Conservation (phyloP, 1,140 invertebrate genomes). For the Drosophila tsacasi region DNA sequence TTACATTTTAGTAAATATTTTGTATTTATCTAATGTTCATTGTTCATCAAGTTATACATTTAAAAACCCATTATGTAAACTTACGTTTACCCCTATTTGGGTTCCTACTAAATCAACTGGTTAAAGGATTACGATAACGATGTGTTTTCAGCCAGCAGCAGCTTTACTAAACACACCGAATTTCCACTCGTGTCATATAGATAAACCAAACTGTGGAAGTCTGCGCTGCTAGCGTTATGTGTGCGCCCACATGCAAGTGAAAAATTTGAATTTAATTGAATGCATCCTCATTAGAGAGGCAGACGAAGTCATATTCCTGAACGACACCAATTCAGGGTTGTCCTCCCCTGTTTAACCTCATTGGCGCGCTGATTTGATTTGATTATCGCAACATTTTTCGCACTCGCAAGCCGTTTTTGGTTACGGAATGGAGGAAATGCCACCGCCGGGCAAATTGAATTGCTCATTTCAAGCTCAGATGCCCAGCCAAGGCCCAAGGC, state of each 20-base stretch:
- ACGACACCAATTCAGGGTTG: slow-evolving; percentile 36
- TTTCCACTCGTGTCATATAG: slow-evolving; percentile 2
- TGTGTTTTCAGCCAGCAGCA: neutral
- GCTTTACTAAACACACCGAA: neutral
- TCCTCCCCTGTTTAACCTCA: slow-evolving; percentile 42
- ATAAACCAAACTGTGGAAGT: slow-evolving; percentile 8
- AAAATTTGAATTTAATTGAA: slow-evolving; percentile 48
- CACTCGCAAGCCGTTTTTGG: slow-evolving; percentile 28
- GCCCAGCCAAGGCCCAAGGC: slow-evolving; percentile 21
- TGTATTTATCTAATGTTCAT: neutral
- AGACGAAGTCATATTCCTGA: slow-evolving; percentile 36
- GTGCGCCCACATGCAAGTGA: slow-evolving; percentile 34
- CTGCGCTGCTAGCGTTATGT: slow-evolving; percentile 2
- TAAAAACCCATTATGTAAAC: neutral
- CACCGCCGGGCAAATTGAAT: slow-evolving; percentile 22
- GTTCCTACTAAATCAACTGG: neutral
- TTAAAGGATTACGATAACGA: slow-evolving; percentile 10
- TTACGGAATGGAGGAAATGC: slow-evolving; percentile 29
- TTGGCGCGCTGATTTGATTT: slow-evolving; percentile 49
- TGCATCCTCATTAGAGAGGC: slow-evolving; percentile 46
- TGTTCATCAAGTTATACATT: neutral
- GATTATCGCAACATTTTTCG: slow-evolving; percentile 45
- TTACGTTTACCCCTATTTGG: neutral
- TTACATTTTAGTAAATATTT: no score
- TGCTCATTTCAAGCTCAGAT: slow-evolving; percentile 26